These are phyloP conservation scores for Hymenochirus boettgeri DNA, from an alignment of 2,113 vertebrate genomes.

Conservation along the genomic window DNA sequence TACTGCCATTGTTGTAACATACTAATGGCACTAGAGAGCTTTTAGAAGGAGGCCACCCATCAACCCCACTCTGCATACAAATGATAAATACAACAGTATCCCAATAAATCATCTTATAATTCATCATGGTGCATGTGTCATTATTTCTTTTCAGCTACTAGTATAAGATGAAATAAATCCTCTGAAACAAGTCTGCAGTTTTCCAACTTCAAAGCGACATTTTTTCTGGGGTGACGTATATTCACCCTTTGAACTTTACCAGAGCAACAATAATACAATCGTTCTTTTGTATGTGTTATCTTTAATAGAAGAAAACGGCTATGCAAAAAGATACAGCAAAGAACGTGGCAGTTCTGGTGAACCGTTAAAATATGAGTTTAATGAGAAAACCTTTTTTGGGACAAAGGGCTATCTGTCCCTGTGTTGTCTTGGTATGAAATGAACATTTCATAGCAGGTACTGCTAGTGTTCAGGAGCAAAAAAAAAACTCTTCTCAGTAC, in stretches of 20 bases:
- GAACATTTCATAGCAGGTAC: conserved; percentile 15
- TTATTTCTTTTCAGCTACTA: background rate
- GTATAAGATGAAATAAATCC: conserved; percentile 8
- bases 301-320: conserved; percentile 34
- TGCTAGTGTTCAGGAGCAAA: conserved; percentile 36
- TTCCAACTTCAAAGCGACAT: conserved; percentile 29
- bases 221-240: conserved; percentile 19
- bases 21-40: too few relatives aligned
- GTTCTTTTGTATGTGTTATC: conserved; percentile 37
- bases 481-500: conserved; percentile 19
- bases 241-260: conserved; percentile 35
- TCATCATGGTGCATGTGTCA: too few relatives aligned
- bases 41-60: too few relatives aligned
- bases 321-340: conserved; percentile 31
- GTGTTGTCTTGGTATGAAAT: conserved; percentile 17
- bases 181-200: background rate
- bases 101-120: conserved; percentile 1
- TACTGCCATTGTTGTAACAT: too few relatives aligned
- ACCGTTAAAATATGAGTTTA: conserved; percentile 38
- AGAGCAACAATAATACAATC: conserved; percentile 28
- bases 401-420: conserved; percentile 35
- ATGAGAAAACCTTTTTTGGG: conserved; percentile 29
- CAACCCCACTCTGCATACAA: too few relatives aligned
- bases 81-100: background rate
- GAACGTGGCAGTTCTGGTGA: conserved; percentile 35